Evolutionary conservation across 2,888 invertebrate species (phyloP).

Genomic region (Synanthedon vespiformis): DNA sequence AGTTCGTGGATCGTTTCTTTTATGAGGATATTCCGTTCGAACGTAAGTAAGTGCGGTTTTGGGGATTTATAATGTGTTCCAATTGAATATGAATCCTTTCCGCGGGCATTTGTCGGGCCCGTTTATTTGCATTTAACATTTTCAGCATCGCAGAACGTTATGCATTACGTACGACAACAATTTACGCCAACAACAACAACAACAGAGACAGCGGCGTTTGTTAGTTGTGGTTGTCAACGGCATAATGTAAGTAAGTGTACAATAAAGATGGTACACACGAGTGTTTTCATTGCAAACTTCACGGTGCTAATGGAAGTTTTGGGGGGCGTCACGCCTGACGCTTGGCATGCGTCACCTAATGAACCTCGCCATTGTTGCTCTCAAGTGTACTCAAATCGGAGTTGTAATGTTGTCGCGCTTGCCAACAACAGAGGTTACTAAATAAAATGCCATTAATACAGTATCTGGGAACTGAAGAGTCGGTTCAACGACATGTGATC

Average conservation of each 20-base stretch:
- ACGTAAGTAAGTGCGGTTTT: conserved; percentile 58
- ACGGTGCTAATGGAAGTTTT: conserved; percentile 45
- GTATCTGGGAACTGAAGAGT: conserved; percentile 10
- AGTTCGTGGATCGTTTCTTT: conserved; percentile 62
- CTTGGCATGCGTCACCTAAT: conserved; percentile 61
- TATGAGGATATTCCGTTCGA: conserved; percentile 54
- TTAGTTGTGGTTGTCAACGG: conserved; percentile 57
- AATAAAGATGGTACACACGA: conserved; percentile 47
- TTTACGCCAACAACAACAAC: conserved; percentile 15
- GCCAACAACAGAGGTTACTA: conserved; percentile 27
- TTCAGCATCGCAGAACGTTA: conserved; percentile 6
- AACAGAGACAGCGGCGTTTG: conserved; percentile 22
- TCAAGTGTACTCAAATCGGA: conserved; percentile 56
- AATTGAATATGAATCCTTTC: conserved; percentile 35
- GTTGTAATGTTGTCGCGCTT: conserved; percentile 34
- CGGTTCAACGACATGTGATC: neutral
- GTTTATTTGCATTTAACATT: conserved; percentile 16
- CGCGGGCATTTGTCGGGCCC: conserved; percentile 21
- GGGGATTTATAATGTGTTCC: conserved; percentile 57
- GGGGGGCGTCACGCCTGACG: conserved; percentile 59
- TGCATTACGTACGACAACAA: neutral
- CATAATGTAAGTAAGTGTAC: conserved; percentile 60
- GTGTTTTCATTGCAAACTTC: conserved; percentile 58
- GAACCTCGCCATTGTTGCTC: conserved; percentile 58
- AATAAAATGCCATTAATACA: conserved; percentile 35